These are phyloP conservation scores for Drosophila aff. DNA, from an alignment of 1,140 invertebrate genomes.

Conservation along the genomic window DNA sequence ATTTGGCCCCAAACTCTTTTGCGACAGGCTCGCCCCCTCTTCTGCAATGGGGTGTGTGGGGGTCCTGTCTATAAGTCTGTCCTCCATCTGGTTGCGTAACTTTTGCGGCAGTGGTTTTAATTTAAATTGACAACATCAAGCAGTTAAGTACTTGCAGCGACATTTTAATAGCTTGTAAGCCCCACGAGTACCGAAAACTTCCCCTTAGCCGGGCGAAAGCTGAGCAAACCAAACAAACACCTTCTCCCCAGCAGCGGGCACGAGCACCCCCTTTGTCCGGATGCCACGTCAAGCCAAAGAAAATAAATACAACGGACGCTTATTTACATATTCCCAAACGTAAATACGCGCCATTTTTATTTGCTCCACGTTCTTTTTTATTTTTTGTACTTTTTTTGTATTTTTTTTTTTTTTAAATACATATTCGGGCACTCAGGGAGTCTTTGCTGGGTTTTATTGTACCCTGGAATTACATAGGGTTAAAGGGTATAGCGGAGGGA, in stretches of 20 bases:
- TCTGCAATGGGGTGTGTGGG: background rate
- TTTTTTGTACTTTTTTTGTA: conserved; percentile 16
- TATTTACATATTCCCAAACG: conserved; percentile 84
- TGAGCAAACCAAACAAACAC: conserved; percentile 47
- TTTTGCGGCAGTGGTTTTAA: conserved; percentile 80
- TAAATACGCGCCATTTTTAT: conserved; percentile 83
- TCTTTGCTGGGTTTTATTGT: conserved; percentile 34
- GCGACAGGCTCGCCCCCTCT: background rate
- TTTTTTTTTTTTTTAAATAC: conserved; percentile 44
- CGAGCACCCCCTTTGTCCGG: conserved; percentile 39
- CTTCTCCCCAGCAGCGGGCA: conserved; percentile 15
- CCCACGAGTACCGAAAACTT: conserved; percentile 69
- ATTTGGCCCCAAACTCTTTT: conserved; percentile 58
- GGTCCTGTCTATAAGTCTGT: conserved; percentile 51
- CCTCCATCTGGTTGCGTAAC: conserved; percentile 57
- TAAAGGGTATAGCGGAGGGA: background rate
- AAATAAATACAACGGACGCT: conserved; percentile 81
- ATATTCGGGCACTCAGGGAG: conserved; percentile 68
- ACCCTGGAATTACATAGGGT: conserved; percentile 6
- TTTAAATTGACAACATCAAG: conserved; percentile 84
- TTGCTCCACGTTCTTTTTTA: conserved; percentile 58
- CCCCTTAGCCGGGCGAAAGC: conserved; percentile 33
- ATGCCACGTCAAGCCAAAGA: conserved; percentile 66
- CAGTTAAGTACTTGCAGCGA: conserved; percentile 83
- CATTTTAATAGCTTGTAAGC: conserved; percentile 84